Percentiles rank a stretch among this genome's conserved stretches.
Conservation (phyloP, 2,888 invertebrate genomes). For the Yponomeuta evonymella region DNA sequence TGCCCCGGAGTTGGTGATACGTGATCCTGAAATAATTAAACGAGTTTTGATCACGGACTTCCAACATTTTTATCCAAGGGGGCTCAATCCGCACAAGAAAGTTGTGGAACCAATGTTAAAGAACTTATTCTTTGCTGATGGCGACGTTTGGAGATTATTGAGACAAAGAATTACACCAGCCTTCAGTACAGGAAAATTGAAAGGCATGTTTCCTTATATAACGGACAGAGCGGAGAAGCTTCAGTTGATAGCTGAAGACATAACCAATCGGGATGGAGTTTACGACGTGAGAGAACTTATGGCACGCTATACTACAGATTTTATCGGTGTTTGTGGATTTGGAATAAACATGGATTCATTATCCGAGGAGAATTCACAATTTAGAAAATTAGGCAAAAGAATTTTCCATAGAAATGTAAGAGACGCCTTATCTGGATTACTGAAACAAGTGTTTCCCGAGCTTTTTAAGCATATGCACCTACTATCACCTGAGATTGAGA, state of each 20-base stretch:
- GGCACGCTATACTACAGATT: conserved; percentile 64
- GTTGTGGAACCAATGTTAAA: conserved; percentile 54
- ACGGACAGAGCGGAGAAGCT: conserved; percentile 55
- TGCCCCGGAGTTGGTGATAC: conserved; percentile 49
- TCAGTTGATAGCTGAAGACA: conserved; percentile 45
- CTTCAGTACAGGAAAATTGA: conserved; percentile 59
- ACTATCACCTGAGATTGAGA: conserved; percentile 47
- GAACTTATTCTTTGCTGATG: conserved; percentile 61
- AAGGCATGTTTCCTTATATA: conserved; percentile 62
- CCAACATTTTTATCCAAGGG: conserved; percentile 50
- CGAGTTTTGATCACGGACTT: conserved; percentile 55
- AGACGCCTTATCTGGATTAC: conserved; percentile 40
- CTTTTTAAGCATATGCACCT: conserved; percentile 46
- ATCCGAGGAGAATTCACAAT: conserved; percentile 53
- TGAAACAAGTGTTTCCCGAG: conserved; percentile 55
- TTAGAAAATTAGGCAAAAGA: conserved; percentile 53
- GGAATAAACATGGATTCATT: conserved; percentile 59
- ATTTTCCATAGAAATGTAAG: conserved; percentile 49
- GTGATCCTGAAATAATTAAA: conserved; percentile 58
- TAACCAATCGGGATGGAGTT: conserved; percentile 35
- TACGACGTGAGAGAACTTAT: conserved; percentile 59
- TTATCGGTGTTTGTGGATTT: conserved; percentile 63
- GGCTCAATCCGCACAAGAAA: conserved; percentile 47
- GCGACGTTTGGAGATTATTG: conserved; percentile 57
- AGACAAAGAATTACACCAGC: conserved; percentile 59